These are phyloP conservation scores for Lutraria rhynchaena DNA, from an alignment of 1,140 invertebrate species.

Conservation along the genomic window DNA sequence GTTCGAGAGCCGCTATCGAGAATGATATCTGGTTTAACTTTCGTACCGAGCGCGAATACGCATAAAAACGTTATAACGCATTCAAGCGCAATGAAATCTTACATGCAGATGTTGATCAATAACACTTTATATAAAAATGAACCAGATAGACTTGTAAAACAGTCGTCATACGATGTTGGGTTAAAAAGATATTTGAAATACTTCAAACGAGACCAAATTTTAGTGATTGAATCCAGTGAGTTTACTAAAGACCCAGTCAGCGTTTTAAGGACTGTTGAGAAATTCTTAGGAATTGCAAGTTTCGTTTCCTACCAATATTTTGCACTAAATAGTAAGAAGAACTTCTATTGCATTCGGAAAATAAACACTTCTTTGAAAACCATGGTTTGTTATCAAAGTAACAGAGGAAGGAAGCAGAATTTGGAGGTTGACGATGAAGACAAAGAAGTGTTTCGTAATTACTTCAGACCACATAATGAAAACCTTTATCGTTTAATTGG, in stretches of 20 bases:
- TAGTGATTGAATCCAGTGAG: constrained; percentile 5
- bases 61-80: too few species aligned
- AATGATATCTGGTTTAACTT: too few species aligned
- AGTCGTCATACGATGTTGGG: neutral
- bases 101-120: too few species aligned
- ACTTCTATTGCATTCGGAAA: neutral
- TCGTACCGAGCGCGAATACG: too few species aligned
- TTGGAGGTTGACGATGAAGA: neutral
- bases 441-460: neutral
- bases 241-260: neutral
- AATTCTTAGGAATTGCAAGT: neutral
- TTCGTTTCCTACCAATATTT: neutral
- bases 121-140: too few species aligned
- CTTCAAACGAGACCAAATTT: constrained; percentile 2
- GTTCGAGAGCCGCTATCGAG: too few species aligned
- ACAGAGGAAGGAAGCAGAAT: constrained; percentile 4
- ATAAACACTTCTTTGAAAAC: neutral
- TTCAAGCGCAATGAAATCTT: too few species aligned
- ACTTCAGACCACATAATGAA: constrained; percentile 20
- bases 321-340: neutral
- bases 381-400: too few species aligned
- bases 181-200: constrained; percentile 2
- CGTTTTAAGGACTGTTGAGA: constrained; percentile 1
- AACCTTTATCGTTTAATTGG: neutral
- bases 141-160: too few species aligned